phyloP scores from a whole-genome alignment of 1,140 invertebrate species.

The Paraescarpia echinospica region DNA sequence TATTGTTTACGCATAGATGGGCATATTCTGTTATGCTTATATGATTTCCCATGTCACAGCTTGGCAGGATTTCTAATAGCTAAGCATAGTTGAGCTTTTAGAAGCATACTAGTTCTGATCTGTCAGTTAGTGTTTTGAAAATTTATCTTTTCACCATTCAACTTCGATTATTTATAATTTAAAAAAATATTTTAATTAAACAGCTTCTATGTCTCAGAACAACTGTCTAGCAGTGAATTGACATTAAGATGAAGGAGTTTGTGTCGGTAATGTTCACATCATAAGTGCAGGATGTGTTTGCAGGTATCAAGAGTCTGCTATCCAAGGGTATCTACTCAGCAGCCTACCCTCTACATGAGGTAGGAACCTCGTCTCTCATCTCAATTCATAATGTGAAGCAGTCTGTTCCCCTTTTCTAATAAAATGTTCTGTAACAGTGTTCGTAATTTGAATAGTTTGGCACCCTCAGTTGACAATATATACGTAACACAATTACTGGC shows the following conservation, averaged over 20 bases:
- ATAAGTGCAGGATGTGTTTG: neutral
- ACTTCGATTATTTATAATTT: too few relatives aligned
- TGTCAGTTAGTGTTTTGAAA: neutral
- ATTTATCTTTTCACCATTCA: neutral
- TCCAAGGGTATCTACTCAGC: slow-evolving; percentile 83
- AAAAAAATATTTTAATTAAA: neutral
- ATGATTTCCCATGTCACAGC: neutral
- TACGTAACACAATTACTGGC: too few relatives aligned
- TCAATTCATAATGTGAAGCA: neutral
- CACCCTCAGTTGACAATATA: too few relatives aligned
- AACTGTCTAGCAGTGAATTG: neutral
- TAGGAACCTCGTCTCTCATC: slow-evolving; percentile 54
- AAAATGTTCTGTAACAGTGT: too few relatives aligned
- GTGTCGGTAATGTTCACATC: neutral
- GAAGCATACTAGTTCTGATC: neutral
- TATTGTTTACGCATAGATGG: neutral
- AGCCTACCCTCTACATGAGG: slow-evolving; percentile 91
- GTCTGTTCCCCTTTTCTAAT: too few relatives aligned
- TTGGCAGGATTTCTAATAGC: neutral
- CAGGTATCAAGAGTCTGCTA: slow-evolving; percentile 85
- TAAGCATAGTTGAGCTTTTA: neutral
- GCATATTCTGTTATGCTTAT: neutral
- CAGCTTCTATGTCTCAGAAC: neutral
- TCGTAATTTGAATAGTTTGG: too few relatives aligned
- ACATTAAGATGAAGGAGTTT: neutral